A percentile compares a stretch with the other conserved stretches of the same genome.
Conservation (phyloP, 1,140 invertebrate genomes). For the Cotesia vestalis region DNA sequence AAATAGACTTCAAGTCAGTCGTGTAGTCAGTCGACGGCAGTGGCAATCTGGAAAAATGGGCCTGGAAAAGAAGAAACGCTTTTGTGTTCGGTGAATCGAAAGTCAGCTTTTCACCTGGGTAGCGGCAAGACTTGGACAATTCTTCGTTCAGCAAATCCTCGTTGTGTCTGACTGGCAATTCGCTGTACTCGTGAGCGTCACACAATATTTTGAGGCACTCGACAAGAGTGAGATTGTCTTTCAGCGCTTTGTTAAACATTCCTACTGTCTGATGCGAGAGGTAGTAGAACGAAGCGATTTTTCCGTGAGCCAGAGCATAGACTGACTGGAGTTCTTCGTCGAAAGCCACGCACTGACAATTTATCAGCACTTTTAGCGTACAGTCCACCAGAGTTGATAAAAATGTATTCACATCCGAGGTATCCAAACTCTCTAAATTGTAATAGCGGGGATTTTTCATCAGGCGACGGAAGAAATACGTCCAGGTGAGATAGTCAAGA, state of each 20-base stretch:
- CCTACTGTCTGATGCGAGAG: slow-evolving; percentile 91
- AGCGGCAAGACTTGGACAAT: slow-evolving; percentile 79
- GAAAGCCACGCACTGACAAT: slow-evolving; percentile 80
- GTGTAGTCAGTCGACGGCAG: slow-evolving; percentile 93
- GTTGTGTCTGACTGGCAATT: slow-evolving; percentile 97
- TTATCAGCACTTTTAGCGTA: slow-evolving; percentile 75
- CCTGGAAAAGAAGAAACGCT: slow-evolving; percentile 91
- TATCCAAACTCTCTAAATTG: slow-evolving; percentile 80
- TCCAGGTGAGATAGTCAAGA: slow-evolving; percentile 98
- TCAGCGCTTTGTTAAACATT: slow-evolving; percentile 79
- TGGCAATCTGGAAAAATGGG: slow-evolving; percentile 83
- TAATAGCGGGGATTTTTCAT: slow-evolving; percentile 96
- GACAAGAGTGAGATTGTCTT: slow-evolving; percentile 72
- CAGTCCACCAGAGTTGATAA: slow-evolving; percentile 81
- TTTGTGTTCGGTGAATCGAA: slow-evolving; percentile 94
- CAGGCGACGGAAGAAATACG: slow-evolving; percentile 94
- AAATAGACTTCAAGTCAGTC: slow-evolving; percentile 95
- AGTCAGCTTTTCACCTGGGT: slow-evolving; percentile 76
- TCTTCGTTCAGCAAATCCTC: slow-evolving; percentile 96
- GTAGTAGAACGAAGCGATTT: slow-evolving; percentile 97
- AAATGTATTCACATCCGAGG: slow-evolving; percentile 77
- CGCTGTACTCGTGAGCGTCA: slow-evolving; percentile 89
- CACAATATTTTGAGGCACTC: slow-evolving; percentile 85
- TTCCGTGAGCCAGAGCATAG: slow-evolving; percentile 85
- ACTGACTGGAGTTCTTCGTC: slow-evolving; percentile 71